phyloP scores from a whole-genome alignment of 2,797 vertebrate species.

The Microctenopoma lineatum region DNA sequence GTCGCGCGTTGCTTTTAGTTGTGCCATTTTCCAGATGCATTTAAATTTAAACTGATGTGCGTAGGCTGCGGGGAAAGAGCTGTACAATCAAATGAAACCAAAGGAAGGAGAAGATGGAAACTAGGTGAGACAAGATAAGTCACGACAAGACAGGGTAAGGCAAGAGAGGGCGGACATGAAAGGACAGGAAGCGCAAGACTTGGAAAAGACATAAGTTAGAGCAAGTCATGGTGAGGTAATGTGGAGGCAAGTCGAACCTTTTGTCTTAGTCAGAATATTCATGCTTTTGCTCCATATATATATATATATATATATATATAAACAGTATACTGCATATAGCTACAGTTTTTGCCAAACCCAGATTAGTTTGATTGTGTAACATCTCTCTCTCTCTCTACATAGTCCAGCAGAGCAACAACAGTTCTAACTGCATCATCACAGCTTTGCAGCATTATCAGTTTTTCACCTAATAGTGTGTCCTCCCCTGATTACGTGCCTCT shows the following conservation, averaged over 20 bases:
- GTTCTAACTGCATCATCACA: slow-evolving; percentile 30
- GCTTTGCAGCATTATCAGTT: slow-evolving; percentile 6
- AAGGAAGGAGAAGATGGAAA: slow-evolving; percentile 46
- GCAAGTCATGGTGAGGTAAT: slow-evolving; percentile 1
- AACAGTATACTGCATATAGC: too few species aligned
- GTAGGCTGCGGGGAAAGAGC: slow-evolving; percentile 63
- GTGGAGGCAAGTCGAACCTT: not conserved
- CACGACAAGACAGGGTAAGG: slow-evolving; percentile 51
- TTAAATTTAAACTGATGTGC: slow-evolving; percentile 71
- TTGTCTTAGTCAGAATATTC: not conserved
- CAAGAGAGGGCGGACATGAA: slow-evolving; percentile 37
- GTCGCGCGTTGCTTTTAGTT: slow-evolving; percentile 60
- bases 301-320: too few species aligned
- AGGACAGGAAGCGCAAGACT: slow-evolving; percentile 36
- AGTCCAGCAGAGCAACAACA: slow-evolving; percentile 28
- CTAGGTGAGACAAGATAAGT: slow-evolving; percentile 67
- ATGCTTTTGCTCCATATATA: too few species aligned
- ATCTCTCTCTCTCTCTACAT: slow-evolving; percentile 24
- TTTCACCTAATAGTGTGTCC: too few species aligned
- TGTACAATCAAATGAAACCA: slow-evolving; percentile 70
- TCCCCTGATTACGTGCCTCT: slow-evolving; percentile 21
- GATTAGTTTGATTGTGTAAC: slow-evolving; percentile 41
- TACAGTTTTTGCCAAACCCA: slow-evolving; percentile 1
- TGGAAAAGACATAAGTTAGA: slow-evolving; percentile 2
- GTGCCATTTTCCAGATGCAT: slow-evolving; percentile 48